Base-by-base conservation (phyloP, 2,888 invertebrate species). In the Patella ulyssiponensis region DNA sequence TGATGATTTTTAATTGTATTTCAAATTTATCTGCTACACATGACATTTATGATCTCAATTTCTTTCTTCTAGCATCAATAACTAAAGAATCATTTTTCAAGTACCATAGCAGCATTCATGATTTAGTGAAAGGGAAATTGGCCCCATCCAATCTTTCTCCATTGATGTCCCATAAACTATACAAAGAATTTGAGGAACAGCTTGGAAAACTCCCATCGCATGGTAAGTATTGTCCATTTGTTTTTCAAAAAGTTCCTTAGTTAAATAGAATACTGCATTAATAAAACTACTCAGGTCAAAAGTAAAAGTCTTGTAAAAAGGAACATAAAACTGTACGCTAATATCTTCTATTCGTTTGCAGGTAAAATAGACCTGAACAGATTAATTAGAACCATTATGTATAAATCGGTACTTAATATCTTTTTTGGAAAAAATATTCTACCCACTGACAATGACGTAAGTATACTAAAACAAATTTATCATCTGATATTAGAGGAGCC, bases 91-190 rank as follows among this genome's bases (percentile, higher is more conserved):
- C 84, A 4, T 90, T 90, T 80, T 85, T 86, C 69, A 76, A 82
- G 53, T 84, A 83, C 76, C 90, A 90, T 79, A 88, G 88, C n/a
- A 85, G 84, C 72, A 83, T 89, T 17, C 89, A 89, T 82, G 88
- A 90, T 79, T 83, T 83, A 52, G 83, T 90, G n/a, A 89, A 90
- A 78, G 88, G 88, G 14, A 80, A 83, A 52, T 84, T 90, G 15
- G 86, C 88, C 7, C 83, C 86, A 3, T 74, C 81, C 2, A 82
- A 85, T 11, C 83, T 89, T 12, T 69, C 80, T 12, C 77, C 79
- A 11, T 44, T 44, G 44, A 79, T 88, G 15, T 81, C 80, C 23
- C 78, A 83, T 17, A 79, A 77, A n/a, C 80, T 90, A 11, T 82
- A 82, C 74, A 20, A 79, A 15, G 83, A 86, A 51, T 88, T 90